A percentile compares a stretch with the other conserved stretches of the same genome.
Evolutionary conservation across 2,888 invertebrate genomes (phyloP).

Genomic region (Mactromeris polynyma): DNA sequence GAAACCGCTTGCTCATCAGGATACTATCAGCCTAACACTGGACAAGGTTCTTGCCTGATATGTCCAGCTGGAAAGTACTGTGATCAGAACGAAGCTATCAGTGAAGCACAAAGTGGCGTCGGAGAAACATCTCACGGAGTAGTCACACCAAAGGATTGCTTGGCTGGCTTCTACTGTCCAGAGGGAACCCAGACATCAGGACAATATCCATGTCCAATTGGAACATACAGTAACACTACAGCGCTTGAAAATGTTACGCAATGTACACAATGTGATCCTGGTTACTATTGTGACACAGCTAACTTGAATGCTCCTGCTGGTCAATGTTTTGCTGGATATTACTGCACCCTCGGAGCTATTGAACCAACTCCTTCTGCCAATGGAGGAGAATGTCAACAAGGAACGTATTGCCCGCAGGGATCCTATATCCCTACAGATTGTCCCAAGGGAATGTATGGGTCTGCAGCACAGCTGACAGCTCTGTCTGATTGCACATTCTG

Average conservation of each 20-base stretch:
- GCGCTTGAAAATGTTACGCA: conserved; percentile 79
- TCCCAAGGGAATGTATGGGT: conserved; percentile 85
- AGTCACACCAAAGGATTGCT: conserved; percentile 84
- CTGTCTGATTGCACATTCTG: conserved; percentile 83
- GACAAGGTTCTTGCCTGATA: conserved; percentile 77
- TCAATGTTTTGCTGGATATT: conserved; percentile 82
- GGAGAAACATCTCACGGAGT: conserved; percentile 85
- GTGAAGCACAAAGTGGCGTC: conserved; percentile 84
- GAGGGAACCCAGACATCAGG: conserved; percentile 82
- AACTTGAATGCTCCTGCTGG: conserved; percentile 84
- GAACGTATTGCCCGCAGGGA: conserved; percentile 83
- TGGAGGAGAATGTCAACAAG: conserved; percentile 83
- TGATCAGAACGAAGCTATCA: conserved; percentile 84
- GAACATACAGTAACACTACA: conserved; percentile 84
- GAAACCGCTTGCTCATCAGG: conserved; percentile 84
- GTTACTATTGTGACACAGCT: conserved; percentile 84
- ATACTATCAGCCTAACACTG: conserved; percentile 81
- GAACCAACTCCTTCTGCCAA: conserved; percentile 76
- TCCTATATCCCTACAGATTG: conserved; percentile 79
- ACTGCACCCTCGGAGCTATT: conserved; percentile 81
- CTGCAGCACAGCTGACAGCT: conserved; percentile 78
- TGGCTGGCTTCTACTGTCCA: conserved; percentile 85
- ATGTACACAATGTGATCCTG: conserved; percentile 83
- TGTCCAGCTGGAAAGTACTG: conserved; percentile 85
- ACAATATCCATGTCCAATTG: conserved; percentile 84